Conservation (phyloP, 2,113 vertebrate species). For the Austrofundulus limnaeus region DNA sequence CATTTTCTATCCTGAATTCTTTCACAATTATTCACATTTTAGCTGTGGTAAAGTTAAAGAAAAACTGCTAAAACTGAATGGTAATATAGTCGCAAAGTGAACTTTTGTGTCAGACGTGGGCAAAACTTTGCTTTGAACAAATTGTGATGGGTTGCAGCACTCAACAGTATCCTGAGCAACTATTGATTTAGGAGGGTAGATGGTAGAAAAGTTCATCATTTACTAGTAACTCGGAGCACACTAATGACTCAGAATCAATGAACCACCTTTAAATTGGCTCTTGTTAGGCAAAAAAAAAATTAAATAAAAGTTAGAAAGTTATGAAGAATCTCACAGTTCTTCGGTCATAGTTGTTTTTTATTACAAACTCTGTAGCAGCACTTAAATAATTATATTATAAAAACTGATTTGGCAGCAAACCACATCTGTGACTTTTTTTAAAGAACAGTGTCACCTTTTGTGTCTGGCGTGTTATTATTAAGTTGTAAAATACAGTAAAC, state of each 20-base stretch:
- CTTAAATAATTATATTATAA: too few relatives aligned
- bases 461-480: not conserved
- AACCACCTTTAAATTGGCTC: conserved; percentile 24
- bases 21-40: conserved; percentile 17
- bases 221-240: conserved; percentile 53
- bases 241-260: conserved; percentile 31
- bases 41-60: conserved; percentile 32
- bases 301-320: too few relatives aligned
- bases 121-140: conserved; percentile 57
- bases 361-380: too few relatives aligned
- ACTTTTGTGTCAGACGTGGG: conserved; percentile 42
- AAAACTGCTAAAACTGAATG: conserved; percentile 38
- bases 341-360: too few relatives aligned
- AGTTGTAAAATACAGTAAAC: conserved; percentile 17
- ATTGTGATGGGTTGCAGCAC: conserved; percentile 52
- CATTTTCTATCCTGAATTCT: not conserved
- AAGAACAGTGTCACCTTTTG: not conserved
- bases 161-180: conserved; percentile 66
- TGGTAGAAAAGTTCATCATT: conserved; percentile 74
- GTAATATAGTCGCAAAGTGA: conserved; percentile 12
- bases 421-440: not conserved
- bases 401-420: too few relatives aligned
- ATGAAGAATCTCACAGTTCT: not conserved
- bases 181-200: conserved; percentile 67
- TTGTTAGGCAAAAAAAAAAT: conserved; percentile 7